Evolutionary conservation across 2,888 invertebrate species (phyloP).

Genomic region (Apantesis nais): DNA sequence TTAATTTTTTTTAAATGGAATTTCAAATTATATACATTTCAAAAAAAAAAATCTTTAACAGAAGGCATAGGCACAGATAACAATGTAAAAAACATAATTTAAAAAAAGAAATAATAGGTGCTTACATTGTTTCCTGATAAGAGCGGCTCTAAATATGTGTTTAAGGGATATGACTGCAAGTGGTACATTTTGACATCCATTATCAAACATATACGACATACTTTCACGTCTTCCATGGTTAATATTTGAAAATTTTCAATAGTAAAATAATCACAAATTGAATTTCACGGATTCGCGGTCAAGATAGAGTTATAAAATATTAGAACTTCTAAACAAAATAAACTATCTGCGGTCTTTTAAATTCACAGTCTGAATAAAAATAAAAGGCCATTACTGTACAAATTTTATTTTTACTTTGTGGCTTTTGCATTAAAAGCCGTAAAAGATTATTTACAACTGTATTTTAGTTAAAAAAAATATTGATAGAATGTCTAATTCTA

Average conservation of each 20-base stretch:
- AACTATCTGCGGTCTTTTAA: conserved; percentile 11
- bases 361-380: not conserved
- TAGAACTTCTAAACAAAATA: conserved; percentile 65
- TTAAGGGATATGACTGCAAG: conserved; percentile 60
- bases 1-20: not conserved
- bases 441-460: not conserved
- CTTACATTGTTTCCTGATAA: conserved; percentile 69
- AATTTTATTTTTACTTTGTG: not conserved
- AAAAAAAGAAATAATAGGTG: conserved; percentile 24
- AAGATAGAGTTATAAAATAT: conserved; percentile 73
- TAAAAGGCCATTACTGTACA: not conserved
- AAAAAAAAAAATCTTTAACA: not conserved
- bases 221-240: conserved; percentile 66
- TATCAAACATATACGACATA: conserved; percentile 74
- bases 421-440: not conserved
- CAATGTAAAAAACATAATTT: not conserved
- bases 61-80: not conserved
- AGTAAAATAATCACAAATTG: conserved; percentile 37
- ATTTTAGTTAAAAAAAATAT: conserved; percentile 24
- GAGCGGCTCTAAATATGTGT: conserved; percentile 61
- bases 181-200: conserved; percentile 68
- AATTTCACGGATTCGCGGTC: conserved; percentile 65
- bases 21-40: not conserved
- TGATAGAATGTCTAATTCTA: conserved; percentile 67
- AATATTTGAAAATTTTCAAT: conserved; percentile 19